A percentile compares a stretch with the other conserved stretches of the same genome.
Evolutionary conservation across 2,888 invertebrate species (phyloP).

Genomic region (Omphaloscelis lunosa): DNA sequence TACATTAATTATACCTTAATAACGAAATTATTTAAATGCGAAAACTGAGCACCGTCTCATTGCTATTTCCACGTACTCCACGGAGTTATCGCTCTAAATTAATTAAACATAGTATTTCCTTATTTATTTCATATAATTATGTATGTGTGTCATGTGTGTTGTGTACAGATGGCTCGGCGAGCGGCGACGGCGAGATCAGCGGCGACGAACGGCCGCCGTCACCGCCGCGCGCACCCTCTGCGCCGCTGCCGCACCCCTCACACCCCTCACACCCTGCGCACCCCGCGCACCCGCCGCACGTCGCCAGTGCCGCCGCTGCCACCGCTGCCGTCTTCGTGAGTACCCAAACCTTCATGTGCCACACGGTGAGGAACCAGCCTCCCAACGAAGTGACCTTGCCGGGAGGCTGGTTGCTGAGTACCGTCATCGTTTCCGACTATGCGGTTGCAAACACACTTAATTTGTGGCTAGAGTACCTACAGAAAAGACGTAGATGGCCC

Average conservation of each 20-base stretch:
- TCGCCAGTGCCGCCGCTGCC: slow-evolving; percentile 72
- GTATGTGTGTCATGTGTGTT: not conserved
- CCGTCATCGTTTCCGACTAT: not conserved
- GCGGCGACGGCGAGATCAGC: slow-evolving; percentile 86
- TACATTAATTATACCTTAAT: no score
- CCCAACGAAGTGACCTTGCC: not conserved
- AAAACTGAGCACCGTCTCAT: not conserved
- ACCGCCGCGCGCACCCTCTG: slow-evolving; percentile 80
- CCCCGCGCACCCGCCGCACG: slow-evolving; percentile 63
- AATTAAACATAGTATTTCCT: not conserved
- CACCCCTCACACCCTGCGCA: slow-evolving; percentile 69
- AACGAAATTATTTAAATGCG: no score
- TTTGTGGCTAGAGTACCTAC: not conserved
- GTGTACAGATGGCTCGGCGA: slow-evolving; percentile 84
- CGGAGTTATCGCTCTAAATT: not conserved
- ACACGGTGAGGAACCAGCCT: not conserved
- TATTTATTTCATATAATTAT: not conserved
- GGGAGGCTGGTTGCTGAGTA: not conserved
- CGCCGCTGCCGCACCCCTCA: slow-evolving; percentile 77
- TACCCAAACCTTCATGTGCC: slow-evolving; percentile 34
- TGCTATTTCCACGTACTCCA: not conserved
- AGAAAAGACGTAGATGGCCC: not conserved
- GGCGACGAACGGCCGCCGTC: slow-evolving; percentile 85
- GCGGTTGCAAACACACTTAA: not conserved
- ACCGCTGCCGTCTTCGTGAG: slow-evolving; percentile 78